Evolutionary conservation across 1,140 invertebrate species (phyloP).

Genomic region (Rhopalosiphum maidis): DNA sequence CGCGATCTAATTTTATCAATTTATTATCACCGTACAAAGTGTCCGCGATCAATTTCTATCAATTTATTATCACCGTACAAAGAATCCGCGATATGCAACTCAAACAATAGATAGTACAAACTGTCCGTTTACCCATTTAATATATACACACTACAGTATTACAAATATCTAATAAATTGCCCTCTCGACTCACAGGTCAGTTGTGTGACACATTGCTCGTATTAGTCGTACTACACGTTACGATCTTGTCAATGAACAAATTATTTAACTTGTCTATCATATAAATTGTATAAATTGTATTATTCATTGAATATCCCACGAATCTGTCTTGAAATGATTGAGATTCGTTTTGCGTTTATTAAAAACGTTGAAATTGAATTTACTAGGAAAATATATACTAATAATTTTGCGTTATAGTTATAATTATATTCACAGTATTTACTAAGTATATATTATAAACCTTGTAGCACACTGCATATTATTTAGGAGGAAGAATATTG

Average conservation of each 20-base stretch:
- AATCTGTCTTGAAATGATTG: neutral
- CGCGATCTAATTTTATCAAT: too few species aligned
- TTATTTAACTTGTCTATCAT: neutral
- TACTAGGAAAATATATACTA: neutral
- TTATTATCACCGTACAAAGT: too few species aligned
- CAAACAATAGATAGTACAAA: too few species aligned
- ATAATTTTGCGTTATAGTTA: neutral
- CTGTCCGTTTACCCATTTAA: too few species aligned
- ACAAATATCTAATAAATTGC: neutral
- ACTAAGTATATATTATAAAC: neutral
- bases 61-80: too few species aligned
- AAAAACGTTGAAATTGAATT: neutral
- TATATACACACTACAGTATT: too few species aligned
- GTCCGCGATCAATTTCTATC: too few species aligned
- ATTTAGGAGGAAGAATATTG: neutral
- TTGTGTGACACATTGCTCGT: neutral
- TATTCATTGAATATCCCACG: neutral
- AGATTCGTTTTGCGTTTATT: neutral
- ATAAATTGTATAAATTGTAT: neutral
- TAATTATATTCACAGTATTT: neutral
- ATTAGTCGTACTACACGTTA: neutral
- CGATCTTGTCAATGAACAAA: neutral
- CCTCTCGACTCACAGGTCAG: neutral
- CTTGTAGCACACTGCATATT: neutral
- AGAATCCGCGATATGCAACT: too few species aligned